A percentile compares a stretch with the other conserved stretches of the same genome.
Conservation (phyloP, 2,888 invertebrate species). For the Andricus curvator region DNA sequence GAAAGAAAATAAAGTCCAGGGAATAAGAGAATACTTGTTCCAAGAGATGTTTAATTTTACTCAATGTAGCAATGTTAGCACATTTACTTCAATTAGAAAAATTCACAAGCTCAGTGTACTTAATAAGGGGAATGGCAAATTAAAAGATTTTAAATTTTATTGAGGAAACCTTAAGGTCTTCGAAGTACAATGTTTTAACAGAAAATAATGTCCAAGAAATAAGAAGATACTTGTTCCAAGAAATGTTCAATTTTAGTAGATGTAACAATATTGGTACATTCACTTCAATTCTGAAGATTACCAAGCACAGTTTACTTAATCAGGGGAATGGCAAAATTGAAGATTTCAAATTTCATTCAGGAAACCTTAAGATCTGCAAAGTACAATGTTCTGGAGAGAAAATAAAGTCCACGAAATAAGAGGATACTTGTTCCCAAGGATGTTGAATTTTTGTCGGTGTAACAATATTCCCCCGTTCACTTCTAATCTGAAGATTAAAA, state of each 20-base stretch:
- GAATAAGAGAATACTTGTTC: too few relatives aligned
- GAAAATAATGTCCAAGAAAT: too few relatives aligned
- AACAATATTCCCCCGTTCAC: background rate
- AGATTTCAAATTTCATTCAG: too few relatives aligned
- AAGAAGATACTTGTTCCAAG: too few relatives aligned
- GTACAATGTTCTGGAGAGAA: slow-evolving; percentile 39
- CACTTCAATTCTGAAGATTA: background rate
- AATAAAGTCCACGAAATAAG: background rate
- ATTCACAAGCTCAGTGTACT: background rate
- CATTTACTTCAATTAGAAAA: background rate
- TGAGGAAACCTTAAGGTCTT: too few relatives aligned
- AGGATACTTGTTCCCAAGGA: background rate
- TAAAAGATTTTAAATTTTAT: too few relatives aligned
- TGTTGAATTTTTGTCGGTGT: background rate
- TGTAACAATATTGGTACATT: background rate
- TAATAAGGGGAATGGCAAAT: too few relatives aligned
- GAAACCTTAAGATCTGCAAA: background rate
- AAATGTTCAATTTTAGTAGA: background rate
- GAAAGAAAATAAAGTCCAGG: too few relatives aligned
- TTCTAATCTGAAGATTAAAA: background rate
- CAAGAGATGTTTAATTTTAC: background rate
- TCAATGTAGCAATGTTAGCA: background rate
- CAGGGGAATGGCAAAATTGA: too few relatives aligned
- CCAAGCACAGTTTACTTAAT: background rate
- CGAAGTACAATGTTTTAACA: too few relatives aligned